Conservation (phyloP, 2,797 vertebrate species). For the Craterocephalus amniculus region DNA sequence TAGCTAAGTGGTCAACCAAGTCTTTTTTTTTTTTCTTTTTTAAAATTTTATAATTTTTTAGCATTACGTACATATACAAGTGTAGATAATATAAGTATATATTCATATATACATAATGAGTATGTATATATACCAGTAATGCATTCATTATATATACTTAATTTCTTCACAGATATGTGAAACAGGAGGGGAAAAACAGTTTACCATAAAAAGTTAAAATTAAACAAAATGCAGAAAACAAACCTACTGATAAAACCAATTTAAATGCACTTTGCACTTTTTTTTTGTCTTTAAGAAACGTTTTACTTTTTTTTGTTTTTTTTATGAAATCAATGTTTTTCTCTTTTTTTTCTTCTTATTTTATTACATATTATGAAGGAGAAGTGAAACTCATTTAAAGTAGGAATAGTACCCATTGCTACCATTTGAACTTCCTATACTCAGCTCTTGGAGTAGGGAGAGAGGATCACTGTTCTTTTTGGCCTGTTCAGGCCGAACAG, state of each 20-base stretch:
- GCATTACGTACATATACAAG: slow-evolving; percentile 90
- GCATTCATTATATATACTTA: slow-evolving; percentile 83
- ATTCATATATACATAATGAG: slow-evolving; percentile 85
- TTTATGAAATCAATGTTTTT: slow-evolving; percentile 51
- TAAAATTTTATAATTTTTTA: slow-evolving; percentile 71
- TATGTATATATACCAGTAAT: slow-evolving; percentile 84
- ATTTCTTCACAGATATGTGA: slow-evolving; percentile 86
- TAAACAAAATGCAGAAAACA: slow-evolving; percentile 76
- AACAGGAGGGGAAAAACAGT: slow-evolving; percentile 81
- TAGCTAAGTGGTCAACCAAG: slow-evolving; percentile 84
- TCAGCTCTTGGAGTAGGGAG: slow-evolving; percentile 98
- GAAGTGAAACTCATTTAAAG: slow-evolving; percentile 91
- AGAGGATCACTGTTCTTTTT: slow-evolving; percentile 99
- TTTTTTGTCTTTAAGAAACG: slow-evolving; percentile 52
- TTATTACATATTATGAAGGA: slow-evolving; percentile 44
- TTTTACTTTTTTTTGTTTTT: slow-evolving; percentile 38
- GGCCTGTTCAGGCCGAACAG: slow-evolving; percentile 91
- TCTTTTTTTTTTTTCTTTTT: slow-evolving; percentile 74
- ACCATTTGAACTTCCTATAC: slow-evolving; percentile 98
- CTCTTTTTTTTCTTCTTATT: slow-evolving; percentile 34
- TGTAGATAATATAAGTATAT: slow-evolving; percentile 86
- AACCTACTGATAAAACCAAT: slow-evolving; percentile 80
- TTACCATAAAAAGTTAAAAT: slow-evolving; percentile 83
- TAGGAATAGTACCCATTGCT: slow-evolving; percentile 99
- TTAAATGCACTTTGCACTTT: slow-evolving; percentile 79